Percentiles rank a stretch among this genome's conserved stretches.
These are phyloP conservation scores for Psilopsiagon aurifrons DNA, from an alignment of 2,113 vertebrate genomes.

Conservation along the genomic window DNA sequence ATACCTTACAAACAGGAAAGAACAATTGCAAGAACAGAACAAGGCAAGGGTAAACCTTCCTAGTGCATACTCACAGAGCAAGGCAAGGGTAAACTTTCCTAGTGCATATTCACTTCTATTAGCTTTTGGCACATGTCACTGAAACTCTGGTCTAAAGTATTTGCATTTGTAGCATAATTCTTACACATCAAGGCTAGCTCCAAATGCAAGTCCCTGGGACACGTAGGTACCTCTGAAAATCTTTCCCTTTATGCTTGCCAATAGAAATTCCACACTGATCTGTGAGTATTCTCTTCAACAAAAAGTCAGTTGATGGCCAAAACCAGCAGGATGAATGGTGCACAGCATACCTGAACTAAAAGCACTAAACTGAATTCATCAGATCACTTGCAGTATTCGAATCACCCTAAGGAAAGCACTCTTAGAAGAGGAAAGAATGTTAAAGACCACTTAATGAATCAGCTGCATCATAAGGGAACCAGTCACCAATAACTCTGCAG, in stretches of 20 bases:
- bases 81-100: neutral
- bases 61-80: neutral
- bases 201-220: slow-evolving; percentile 7
- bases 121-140: neutral
- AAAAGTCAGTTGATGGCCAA: neutral
- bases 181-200: neutral
- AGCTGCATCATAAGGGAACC: neutral
- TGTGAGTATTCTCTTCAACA: neutral
- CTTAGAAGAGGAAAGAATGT: neutral
- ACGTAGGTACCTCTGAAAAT: neutral
- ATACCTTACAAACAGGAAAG: neutral
- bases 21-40: neutral
- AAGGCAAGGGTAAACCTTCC: neutral
- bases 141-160: neutral
- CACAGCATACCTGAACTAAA: neutral
- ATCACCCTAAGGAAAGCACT: neutral
- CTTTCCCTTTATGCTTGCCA: neutral
- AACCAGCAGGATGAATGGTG: neutral
- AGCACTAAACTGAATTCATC: rapidly evolving
- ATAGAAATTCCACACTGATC: slow-evolving; percentile 16
- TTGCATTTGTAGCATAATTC: neutral
- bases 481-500: neutral
- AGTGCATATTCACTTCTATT: neutral
- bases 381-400: neutral
- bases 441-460: neutral